Percentiles rank a stretch among this genome's conserved stretches.
phyloP scores from a whole-genome alignment of 2,113 vertebrate species.

The Gasterosteus nipponicus region DNA sequence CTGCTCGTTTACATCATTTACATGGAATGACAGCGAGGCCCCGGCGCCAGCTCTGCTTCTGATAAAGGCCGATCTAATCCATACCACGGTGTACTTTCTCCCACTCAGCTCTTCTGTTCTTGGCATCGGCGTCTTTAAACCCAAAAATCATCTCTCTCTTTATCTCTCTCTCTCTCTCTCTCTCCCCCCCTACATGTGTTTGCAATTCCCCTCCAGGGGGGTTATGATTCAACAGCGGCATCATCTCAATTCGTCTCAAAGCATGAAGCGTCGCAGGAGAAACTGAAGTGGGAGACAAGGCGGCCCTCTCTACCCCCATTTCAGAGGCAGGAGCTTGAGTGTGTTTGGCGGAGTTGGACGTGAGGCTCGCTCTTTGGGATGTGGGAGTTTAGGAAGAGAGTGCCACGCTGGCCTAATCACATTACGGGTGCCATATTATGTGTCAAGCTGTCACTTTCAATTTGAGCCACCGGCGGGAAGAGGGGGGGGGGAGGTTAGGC shows the following conservation, averaged over 20 bases:
- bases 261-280: slow-evolving; percentile 73
- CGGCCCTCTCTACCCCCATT: slow-evolving; percentile 60
- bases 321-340: slow-evolving; percentile 67
- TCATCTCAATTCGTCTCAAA: slow-evolving; percentile 77
- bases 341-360: slow-evolving; percentile 75
- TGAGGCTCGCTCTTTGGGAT: slow-evolving; percentile 73
- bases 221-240: slow-evolving; percentile 80
- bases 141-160: slow-evolving; percentile 63
- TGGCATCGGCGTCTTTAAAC: slow-evolving; percentile 68
- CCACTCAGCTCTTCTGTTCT: slow-evolving; percentile 72
- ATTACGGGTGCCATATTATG: slow-evolving; percentile 85
- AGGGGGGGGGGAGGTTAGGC: slow-evolving; percentile 60
- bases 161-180: slow-evolving; percentile 28
- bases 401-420: slow-evolving; percentile 83
- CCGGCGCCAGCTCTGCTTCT: slow-evolving; percentile 67
- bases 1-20: slow-evolving; percentile 60
- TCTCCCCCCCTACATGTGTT: slow-evolving; percentile 76
- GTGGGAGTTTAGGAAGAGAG: slow-evolving; percentile 77
- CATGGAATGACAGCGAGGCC: slow-evolving; percentile 60
- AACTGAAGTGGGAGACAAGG: slow-evolving; percentile 71
- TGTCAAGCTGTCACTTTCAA: slow-evolving; percentile 87
- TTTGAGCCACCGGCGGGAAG: slow-evolving; percentile 68
- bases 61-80: slow-evolving; percentile 78
- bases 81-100: slow-evolving; percentile 72
- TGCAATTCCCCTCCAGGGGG: slow-evolving; percentile 76